These are phyloP conservation scores for Hypothenemus hampei DNA, from an alignment of 1,140 invertebrate genomes.

Conservation along the genomic window DNA sequence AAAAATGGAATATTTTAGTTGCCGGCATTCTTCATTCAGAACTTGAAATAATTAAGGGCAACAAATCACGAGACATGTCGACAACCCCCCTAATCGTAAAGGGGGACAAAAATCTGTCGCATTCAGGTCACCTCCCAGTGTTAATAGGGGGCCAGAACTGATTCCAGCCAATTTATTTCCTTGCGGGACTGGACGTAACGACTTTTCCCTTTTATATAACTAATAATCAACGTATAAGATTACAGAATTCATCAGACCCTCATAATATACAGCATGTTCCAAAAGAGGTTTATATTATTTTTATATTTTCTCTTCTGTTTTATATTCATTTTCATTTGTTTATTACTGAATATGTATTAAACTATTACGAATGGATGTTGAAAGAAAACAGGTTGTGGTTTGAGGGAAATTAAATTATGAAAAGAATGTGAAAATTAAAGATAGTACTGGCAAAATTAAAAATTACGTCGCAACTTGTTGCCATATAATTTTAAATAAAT, in stretches of 20 bases:
- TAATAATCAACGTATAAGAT: constrained; percentile 13
- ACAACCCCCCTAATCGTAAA: no score
- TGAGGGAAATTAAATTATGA: background rate
- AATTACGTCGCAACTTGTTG: background rate
- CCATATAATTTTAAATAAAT: background rate
- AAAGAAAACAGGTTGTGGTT: background rate
- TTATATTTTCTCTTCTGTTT: no score
- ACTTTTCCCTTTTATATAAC: constrained; percentile 16
- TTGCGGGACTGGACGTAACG: constrained; percentile 15
- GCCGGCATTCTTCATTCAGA: no score
- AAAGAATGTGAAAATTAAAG: background rate
- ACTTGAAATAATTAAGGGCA: no score
- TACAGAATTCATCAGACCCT: background rate
- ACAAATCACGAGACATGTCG: no score
- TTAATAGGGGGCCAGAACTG: constrained; percentile 10
- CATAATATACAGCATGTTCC: background rate
- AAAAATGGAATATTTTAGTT: no score
- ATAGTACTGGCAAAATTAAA: background rate
- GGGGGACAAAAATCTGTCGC: constrained; percentile 12
- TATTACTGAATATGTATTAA: no score
- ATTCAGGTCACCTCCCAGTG: constrained; percentile 3
- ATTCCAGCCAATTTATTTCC: constrained; percentile 19
- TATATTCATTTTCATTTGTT: no score
- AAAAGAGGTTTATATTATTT: background rate
- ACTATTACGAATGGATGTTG: no score